Evolutionary conservation across 2,113 vertebrate genomes (phyloP), one percentile per base, ranked within the genome.

Genomic region (Pteronura brasiliensis): DNA sequence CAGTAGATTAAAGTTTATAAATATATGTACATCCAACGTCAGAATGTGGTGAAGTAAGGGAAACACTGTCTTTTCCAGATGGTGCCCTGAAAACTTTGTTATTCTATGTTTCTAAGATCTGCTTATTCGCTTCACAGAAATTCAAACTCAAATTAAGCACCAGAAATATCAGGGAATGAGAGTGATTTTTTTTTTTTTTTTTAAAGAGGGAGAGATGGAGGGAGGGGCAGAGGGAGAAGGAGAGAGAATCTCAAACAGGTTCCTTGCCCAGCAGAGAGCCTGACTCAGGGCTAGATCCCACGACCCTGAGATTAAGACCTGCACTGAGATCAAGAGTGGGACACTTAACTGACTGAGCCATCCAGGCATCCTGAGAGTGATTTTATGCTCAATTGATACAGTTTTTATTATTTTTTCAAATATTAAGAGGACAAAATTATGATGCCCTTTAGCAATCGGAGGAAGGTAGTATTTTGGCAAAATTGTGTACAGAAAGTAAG

Each of bases 401-500:
- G 82, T 95, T 88, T 89, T 95, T 77, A 49, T 84, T 90, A 65
- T 82, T 61, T 23, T 94, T 90, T 95, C 94, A 95, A 95, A 76
- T 42, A 87, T 27, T 44, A 42, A 91, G 89, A 84, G 34, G 76
- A 63, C 17, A 92, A 89, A 84, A 67, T 80, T 31, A 52, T 47
- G 86, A 85, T 63, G 36, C 31, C 29, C 1, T 27, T 1, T 72
- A 89, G 36, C 42, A 71, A 88, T 79, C 61, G 52, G 12, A 55
- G 71, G 29, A 29, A 90, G 72, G 4, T 4, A 4, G 36, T 10
- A 61, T 34, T 93, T 97, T 84, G 69, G 52, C n/a, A 93, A 86
- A 59, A 77, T 21, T 84, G 29, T 88, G 80, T 34, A 7, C 55
- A 57, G 55, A 52, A 97, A 76, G 11, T 21, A 96, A 71, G 57